Evolutionary conservation across 2,888 invertebrate species (phyloP).

Genomic region (Phengaris arion): DNA sequence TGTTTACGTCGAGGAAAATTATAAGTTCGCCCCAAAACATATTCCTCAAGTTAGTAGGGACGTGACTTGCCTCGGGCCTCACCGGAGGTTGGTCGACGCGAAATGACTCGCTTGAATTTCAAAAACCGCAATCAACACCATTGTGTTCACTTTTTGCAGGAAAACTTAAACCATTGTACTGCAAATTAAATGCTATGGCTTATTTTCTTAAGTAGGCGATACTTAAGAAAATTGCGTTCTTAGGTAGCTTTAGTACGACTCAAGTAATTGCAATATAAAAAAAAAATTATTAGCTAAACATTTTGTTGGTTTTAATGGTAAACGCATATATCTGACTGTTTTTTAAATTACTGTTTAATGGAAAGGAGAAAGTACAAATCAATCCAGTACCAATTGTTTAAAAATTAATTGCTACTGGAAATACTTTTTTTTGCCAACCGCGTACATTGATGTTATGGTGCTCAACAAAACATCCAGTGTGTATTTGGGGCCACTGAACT

Average conservation of each 20-base stretch:
- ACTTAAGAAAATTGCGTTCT: background rate
- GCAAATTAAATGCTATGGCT: background rate
- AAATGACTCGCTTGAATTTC: slow-evolving; percentile 31
- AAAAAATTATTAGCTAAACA: too few relatives aligned
- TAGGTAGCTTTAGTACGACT: background rate
- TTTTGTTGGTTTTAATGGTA: too few relatives aligned
- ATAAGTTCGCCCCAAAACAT: slow-evolving; percentile 32
- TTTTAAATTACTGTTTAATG: too few relatives aligned
- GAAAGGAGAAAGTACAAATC: too few relatives aligned
- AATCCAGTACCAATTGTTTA: background rate
- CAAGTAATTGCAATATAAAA: too few relatives aligned
- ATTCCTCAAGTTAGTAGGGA: slow-evolving; percentile 24
- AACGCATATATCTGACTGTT: too few relatives aligned
- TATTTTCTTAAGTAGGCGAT: background rate
- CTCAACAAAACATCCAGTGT: too few relatives aligned
- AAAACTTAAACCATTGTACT: slow-evolving; percentile 32
- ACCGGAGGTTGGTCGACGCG: background rate
- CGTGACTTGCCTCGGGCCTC: slow-evolving; percentile 28
- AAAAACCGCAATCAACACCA: slow-evolving; percentile 38
- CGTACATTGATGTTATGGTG: too few relatives aligned
- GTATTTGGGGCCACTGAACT: too few relatives aligned
- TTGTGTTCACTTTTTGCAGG: slow-evolving; percentile 37
- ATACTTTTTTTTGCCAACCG: background rate
- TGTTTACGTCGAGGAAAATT: slow-evolving; percentile 33
- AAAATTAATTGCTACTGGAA: background rate